Conservation (phyloP, 2,888 invertebrate species). For the Drymonia ruficornis region DNA sequence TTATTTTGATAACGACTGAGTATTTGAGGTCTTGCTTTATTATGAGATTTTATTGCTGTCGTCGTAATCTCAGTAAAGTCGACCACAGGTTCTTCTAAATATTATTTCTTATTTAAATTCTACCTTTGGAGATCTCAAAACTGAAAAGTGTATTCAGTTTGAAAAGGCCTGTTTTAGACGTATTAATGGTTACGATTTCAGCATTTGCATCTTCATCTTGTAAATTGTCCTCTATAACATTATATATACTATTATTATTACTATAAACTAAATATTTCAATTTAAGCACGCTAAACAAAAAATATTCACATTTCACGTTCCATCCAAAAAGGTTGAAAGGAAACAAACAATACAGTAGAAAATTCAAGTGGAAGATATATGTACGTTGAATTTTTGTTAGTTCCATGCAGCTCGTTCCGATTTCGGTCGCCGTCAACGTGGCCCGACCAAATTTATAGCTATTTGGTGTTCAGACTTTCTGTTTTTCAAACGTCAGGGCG, state of each 20-base stretch:
- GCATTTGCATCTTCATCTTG: too few relatives aligned
- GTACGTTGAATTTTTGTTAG: constrained; percentile 72
- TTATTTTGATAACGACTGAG: neutral
- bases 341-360: constrained; percentile 54
- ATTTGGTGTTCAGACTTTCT: constrained; percentile 60
- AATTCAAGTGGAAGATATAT: constrained; percentile 74
- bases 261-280: too few relatives aligned
- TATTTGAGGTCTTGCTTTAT: neutral
- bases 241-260: too few relatives aligned
- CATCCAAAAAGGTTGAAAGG: constrained; percentile 34
- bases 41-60: neutral
- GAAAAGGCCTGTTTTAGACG: too few relatives aligned
- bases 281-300: constrained; percentile 12
- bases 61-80: neutral
- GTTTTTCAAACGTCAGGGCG: constrained; percentile 29
- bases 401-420: constrained; percentile 71
- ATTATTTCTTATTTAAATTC: too few relatives aligned
- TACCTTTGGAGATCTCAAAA: too few relatives aligned
- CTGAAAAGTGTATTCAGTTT: too few relatives aligned
- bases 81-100: too few relatives aligned
- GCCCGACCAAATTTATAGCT: constrained; percentile 75
- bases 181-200: too few relatives aligned
- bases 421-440: constrained; percentile 75
- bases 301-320: constrained; percentile 24
- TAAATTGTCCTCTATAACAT: too few relatives aligned